Base-by-base conservation (phyloP, 2,797 vertebrate genomes). In the Cyclopterus lumpus region DNA sequence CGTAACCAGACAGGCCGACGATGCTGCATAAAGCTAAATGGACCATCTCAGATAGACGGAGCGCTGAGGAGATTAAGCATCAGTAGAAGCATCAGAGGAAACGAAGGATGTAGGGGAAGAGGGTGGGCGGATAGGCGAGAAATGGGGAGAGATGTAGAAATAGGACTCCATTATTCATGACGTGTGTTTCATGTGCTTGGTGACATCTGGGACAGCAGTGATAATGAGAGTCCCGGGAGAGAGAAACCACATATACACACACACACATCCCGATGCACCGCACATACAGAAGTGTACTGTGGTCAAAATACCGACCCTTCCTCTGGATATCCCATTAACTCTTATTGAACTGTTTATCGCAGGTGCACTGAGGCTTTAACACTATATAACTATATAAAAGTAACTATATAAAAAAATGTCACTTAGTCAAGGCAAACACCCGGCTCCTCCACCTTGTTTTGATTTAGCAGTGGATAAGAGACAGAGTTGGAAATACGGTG, bases 181-280 rank as follows among this genome's bases (percentile, higher is more conserved):
- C 85, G 89, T 92, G 92, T 93, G 92, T 94, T 93, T 93, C 93
- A 94, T 94, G 94, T 95, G 91, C 90, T 90, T 86, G 91, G 91
- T 94, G 94, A 95, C 95, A 94, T 95, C 93, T 94, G 94, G 92
- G 93, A 92, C 93, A 93, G 92, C 93, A 93, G 91, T 92, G 92
- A 94, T 95, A 95, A 95, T 95, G 94, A 94, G 93, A 93, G 92
- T 93, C 92, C 88, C 91, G 58, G 74, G 88, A 90, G 89, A 87
- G 77, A 82, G 68, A 79, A 89, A 84, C 70, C 82, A 67, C 84
- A 82, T 46, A 83, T 62, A 85, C 68, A 82, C 75, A 84, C 81
- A 82, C 88, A 79, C 22, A 63, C 77, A 87, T 79, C 77, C 84
- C 65, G 22, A 77, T 73, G 59, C 82, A 85, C 62, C 11, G 36